phyloP scores from a whole-genome alignment of 1,140 invertebrate species.

The Zophobas atratus region DNA sequence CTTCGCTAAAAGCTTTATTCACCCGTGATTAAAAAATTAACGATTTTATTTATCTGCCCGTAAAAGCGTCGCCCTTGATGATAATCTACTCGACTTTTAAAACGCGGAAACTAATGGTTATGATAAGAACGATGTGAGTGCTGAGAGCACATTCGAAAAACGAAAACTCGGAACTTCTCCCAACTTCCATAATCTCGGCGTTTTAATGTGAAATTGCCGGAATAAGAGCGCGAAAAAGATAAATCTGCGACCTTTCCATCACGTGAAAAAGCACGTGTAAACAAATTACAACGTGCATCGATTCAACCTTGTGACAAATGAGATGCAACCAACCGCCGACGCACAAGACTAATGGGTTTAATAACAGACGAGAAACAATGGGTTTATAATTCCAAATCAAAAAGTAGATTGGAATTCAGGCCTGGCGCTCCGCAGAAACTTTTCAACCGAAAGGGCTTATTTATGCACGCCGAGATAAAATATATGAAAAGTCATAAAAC shows the following conservation, averaged over 20 bases:
- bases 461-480: background rate
- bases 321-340: conserved; percentile 24
- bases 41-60: conserved; percentile 24
- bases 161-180: background rate
- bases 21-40: conserved; percentile 32
- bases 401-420: background rate
- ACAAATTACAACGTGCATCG: background rate
- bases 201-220: background rate
- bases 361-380: conserved; percentile 13
- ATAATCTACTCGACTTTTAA: conserved; percentile 2
- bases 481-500: conserved; percentile 15
- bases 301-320: conserved; percentile 16
- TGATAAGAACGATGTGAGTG: conserved; percentile 16
- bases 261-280: conserved; percentile 14
- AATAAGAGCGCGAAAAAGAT: conserved; percentile 8
- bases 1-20: conserved; percentile 28
- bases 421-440: background rate
- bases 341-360: conserved; percentile 22
- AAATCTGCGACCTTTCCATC: conserved; percentile 2
- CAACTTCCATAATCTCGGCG: background rate
- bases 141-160: background rate
- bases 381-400: background rate
- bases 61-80: background rate
- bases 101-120: conserved; percentile 30
- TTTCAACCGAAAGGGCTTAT: conserved; percentile 6